Base-by-base conservation (phyloP, 2,888 invertebrate species). In the Philhelius pedissequus region DNA sequence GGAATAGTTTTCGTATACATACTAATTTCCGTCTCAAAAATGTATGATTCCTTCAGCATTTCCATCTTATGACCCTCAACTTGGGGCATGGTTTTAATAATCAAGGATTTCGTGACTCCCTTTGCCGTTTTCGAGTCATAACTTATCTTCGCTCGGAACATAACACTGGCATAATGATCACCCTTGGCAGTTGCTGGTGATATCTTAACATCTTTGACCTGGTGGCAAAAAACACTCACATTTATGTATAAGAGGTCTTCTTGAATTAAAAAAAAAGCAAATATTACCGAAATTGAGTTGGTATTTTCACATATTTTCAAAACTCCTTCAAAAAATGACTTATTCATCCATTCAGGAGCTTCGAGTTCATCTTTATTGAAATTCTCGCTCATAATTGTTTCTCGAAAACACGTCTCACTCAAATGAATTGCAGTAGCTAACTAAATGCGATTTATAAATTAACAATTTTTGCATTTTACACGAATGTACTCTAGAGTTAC, bases 141-240 rank as follows among this genome's bases (percentile, higher is more conserved):
- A n/a, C 1, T 27, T n/a, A 60, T 20, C 2, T 20, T 56, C 0
- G 7, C 86, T 7, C 88, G 86, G 56, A 87, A 86, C 86, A 88
- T 87, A 15, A 87, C 54, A 70, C 88, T 88, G 1, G 87, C 87
- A 71, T 86, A 88, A 20, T 87, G 87, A 73, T 87, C 87, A 25
- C 70, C 56, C 11, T 58, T 45, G 11, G 15, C 22, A 11, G 62
- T 58, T 15, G 70, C 70, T 11, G 70, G 70, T 25, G 43, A 45
- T 3, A 15, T 32, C 4, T 22, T 4, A 15, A 70, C 2, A 32
- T 70, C 45, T 15, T 20, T 70, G 0, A 70, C 15, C 70, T 60
- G 18, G 27, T 60, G 18, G 27, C 0, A 30, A 5, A 22, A 3
- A n/a, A 1, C 3, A 54, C 7, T 13, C 0, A 5, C 22, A 13